A percentile compares a stretch with the other conserved stretches of the same genome.
Evolutionary conservation across 2,113 vertebrate genomes (phyloP).

Genomic region (Chloebia gouldiae): DNA sequence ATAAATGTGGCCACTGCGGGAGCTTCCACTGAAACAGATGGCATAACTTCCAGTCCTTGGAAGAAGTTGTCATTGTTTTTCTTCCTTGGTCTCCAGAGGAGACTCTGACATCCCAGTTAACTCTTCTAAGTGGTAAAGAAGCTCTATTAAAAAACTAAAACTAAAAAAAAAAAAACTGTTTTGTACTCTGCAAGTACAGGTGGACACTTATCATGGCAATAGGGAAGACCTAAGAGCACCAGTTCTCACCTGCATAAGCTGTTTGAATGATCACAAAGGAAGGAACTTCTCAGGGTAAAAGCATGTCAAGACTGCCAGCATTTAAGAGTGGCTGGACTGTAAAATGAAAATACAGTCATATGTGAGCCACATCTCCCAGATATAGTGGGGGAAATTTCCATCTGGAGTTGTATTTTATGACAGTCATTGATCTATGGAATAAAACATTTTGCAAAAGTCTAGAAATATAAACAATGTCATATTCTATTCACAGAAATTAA

Average conservation of each 20-base stretch:
- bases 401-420: background rate
- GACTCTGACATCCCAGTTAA: background rate
- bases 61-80: background rate
- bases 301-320: background rate
- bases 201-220: background rate
- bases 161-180: background rate
- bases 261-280: background rate
- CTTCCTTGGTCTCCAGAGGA: background rate
- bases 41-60: background rate
- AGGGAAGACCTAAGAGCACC: background rate
- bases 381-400: background rate
- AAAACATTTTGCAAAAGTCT: background rate
- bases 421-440: background rate
- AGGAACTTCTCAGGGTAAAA: background rate
- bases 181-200: background rate
- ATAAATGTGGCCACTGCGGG: background rate
- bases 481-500: background rate
- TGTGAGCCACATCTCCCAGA: background rate
- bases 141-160: background rate
- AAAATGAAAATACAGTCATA: background rate
- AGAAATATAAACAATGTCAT: slow-evolving; percentile 27
- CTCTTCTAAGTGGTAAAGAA: background rate
- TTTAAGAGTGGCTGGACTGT: background rate
- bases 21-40: background rate
- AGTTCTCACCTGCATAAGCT: background rate